phyloP scores from a whole-genome alignment of 2,113 vertebrate genomes.

The Ailuropoda melanoleuca region DNA sequence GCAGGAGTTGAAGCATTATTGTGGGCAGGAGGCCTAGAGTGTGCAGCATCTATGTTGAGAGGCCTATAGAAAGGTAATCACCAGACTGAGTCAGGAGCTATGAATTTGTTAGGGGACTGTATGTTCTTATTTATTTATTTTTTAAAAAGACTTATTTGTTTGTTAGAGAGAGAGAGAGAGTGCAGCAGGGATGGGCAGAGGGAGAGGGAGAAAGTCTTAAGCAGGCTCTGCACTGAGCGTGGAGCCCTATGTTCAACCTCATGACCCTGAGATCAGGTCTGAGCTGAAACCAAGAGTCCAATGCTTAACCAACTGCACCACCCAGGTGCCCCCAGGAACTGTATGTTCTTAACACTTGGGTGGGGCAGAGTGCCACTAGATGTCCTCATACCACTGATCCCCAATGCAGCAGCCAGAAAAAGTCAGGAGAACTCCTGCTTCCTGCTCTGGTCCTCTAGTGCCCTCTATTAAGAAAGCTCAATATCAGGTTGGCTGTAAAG shows the following conservation, averaged over 20 bases:
- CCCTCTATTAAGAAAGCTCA: conserved; percentile 31
- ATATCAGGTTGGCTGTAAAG: background rate
- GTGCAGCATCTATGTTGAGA: background rate
- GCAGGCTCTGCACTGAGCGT: background rate
- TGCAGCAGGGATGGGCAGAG: background rate
- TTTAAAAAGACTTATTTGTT: background rate
- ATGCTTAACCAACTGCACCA: background rate
- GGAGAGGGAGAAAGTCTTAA: background rate
- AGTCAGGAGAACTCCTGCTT: background rate
- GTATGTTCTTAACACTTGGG: background rate
- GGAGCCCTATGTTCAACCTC: background rate
- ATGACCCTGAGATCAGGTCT: background rate
- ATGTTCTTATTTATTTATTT: background rate
- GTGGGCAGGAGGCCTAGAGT: background rate
- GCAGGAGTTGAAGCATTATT: background rate
- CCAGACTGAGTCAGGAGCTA: background rate
- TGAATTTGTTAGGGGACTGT: background rate
- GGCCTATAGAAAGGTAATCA: background rate
- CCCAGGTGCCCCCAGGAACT: background rate
- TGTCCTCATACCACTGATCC: background rate
- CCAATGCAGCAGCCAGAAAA: background rate
- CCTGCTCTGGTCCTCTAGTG: conserved; percentile 14
- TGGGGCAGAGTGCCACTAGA: background rate
- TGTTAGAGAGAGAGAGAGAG: background rate
- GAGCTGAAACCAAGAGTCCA: background rate